phyloP scores from a whole-genome alignment of 2,113 vertebrate species.

The Dicentrarchus labrax region DNA sequence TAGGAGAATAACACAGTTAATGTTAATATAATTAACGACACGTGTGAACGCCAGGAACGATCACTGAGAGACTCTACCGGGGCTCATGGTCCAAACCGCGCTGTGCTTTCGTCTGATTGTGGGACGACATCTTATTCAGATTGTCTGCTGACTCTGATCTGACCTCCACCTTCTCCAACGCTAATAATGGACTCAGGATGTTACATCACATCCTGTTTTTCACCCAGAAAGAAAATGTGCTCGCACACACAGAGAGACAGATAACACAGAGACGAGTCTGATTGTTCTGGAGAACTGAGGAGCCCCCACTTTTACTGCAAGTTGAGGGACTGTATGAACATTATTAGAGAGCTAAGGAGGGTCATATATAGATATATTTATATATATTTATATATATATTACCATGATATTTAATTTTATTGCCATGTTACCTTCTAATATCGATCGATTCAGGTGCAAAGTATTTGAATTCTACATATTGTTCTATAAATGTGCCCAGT shows the following conservation, averaged over 20 bases:
- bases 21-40: neutral
- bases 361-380: no score
- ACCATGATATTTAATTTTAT: no score
- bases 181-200: constrained; percentile 57
- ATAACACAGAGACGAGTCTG: neutral
- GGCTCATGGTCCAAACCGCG: neutral
- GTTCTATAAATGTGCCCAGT: no score
- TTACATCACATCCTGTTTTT: constrained; percentile 77
- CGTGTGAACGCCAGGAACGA: neutral
- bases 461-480: no score
- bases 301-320: neutral
- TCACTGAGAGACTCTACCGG: neutral
- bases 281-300: constrained; percentile 1
- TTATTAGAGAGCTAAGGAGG: neutral
- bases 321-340: neutral
- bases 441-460: no score
- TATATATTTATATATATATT: no score
- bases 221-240: constrained; percentile 1
- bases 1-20: neutral
- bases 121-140: constrained; percentile 24
- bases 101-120: neutral
- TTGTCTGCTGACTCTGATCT: constrained; percentile 22
- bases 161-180: constrained; percentile 51
- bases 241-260: constrained; percentile 1
- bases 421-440: neutral